Evolutionary conservation across 2,113 vertebrate species (phyloP).

Genomic region (Actenoides lindsayi): DNA sequence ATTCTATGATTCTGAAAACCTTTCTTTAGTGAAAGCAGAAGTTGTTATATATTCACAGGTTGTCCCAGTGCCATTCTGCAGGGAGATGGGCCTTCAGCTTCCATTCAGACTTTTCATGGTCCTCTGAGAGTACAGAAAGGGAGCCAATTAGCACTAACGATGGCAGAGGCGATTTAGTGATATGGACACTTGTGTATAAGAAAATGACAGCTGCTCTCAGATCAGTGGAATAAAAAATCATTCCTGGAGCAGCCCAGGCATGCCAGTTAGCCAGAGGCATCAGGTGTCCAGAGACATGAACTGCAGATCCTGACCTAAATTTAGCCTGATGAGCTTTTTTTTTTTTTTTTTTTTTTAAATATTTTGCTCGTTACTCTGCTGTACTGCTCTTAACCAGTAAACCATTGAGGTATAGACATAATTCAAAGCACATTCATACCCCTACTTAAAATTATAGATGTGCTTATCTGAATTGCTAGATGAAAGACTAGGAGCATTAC

Average conservation of each 20-base stretch:
- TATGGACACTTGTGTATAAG: background rate
- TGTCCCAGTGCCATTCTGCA: background rate
- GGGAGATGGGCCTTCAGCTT: background rate
- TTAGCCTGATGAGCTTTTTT: background rate
- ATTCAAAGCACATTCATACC: background rate
- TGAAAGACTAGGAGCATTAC: background rate
- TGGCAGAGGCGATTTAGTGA: constrained; percentile 38
- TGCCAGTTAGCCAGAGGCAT: background rate
- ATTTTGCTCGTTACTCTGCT: background rate
- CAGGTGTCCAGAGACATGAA: background rate
- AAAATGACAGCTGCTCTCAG: background rate
- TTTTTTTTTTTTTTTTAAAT: background rate
- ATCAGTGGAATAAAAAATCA: constrained; percentile 18
- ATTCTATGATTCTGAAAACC: background rate
- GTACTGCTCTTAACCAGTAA: background rate
- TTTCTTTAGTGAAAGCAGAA: background rate
- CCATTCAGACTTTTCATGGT: background rate
- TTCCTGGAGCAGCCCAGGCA: background rate
- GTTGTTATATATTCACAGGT: background rate
- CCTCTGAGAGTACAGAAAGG: background rate
- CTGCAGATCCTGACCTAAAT: constrained; percentile 9
- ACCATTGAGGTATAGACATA: background rate
- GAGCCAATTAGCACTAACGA: constrained; percentile 55
- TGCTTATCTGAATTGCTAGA: background rate
- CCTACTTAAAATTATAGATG: background rate